Base-by-base conservation (phyloP, 2,797 vertebrate genomes). In the Sternarchorhynchus goeldii region DNA sequence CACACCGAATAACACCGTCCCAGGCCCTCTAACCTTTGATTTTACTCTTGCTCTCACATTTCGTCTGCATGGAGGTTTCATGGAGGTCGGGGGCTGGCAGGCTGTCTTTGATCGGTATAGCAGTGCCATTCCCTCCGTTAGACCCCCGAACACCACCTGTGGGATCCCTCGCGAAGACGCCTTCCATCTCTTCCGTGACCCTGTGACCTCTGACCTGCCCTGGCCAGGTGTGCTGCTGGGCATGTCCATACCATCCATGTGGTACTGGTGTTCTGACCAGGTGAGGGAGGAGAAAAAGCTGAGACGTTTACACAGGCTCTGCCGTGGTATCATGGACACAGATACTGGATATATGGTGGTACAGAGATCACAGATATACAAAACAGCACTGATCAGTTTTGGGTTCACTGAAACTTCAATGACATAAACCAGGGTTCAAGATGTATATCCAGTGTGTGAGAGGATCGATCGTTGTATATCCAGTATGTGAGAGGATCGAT, bases 261-360 rank as follows among this genome's bases (percentile, higher is more conserved):
- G 98, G 97, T 99, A 99, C 90, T 99, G 98, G 98, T 99, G 98
- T 79, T 97, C 97, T 0, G 98, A 99, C 64, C 98, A 99, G 96
- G 98, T 99, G 86, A 60, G 39, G 14, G 10, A 7, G 5, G 34
- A 2, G 36, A 45, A 67, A 58, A 73, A 66, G n/a, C 14, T 75
- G 58, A n/a, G 1, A 25, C 73, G 32, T 79, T 55, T 6, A 68
- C 59, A 4, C 80, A 45, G 32, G 82, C 17, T 14, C 29, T 32
- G 21, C 32, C 1, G n/a, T 39, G 29, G 39, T 45, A 45, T 32
- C n/a, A 12, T 58, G 56, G 16, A 72, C 45, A 50, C 45, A 12
- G 10, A 50, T 14, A 50, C 45, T 50, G 45, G 45, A 14, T 12
- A 50, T 3, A 14, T 50, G 12, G 45, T 50, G 45, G 10, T 50